Evolutionary conservation across 2,797 vertebrate species (phyloP), one percentile per base, ranked within the genome.

Genomic region (Ambastaia sidthimunki): DNA sequence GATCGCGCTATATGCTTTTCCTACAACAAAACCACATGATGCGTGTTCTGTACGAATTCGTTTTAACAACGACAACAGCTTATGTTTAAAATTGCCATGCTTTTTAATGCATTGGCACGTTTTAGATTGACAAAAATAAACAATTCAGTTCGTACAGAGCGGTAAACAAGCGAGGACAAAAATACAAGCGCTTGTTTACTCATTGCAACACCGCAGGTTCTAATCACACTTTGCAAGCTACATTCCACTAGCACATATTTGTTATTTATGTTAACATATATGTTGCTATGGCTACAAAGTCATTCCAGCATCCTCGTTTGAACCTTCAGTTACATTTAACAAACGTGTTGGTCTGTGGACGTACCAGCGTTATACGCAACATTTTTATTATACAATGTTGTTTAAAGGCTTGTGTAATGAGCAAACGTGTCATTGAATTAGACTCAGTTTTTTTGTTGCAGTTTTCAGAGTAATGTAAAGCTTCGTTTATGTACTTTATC

Each of bases 1-100:
- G 91, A 74, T 70, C 73, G 84, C 84, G 82, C 82, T 47, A 71
- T 18, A n/a, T 54, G 77, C 19, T 67, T 76, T 77, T 70, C 69
- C 71, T 62, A 72, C 67, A 74, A 44, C 13, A 16, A 31, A 76
- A 44, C 70, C 16, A 54, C 55, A 28, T 57, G 23, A 52, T 54
- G 47, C 16, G n/a, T 13, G 25, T 78, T 41, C 31, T 2, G 16
- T 16, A 12, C 9, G 13, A 62, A 62, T 19, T 15, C 18, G 9
- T 23, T 41, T 6, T 12, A 10, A 19, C 4, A 50, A 50, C 57
- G 15, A 7, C 55, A 5, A 3, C 21, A 16, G 7, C 15, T 4
- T 1, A 9, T 18, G 18, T 62, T 15, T 18, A 11, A 54, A 66
- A 59, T 7, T 50, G 18, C 2, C 5, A 23, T 11, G 18, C 3